Base-by-base conservation (phyloP, 1,140 invertebrate genomes). In the Steinernema khuongi region DNA sequence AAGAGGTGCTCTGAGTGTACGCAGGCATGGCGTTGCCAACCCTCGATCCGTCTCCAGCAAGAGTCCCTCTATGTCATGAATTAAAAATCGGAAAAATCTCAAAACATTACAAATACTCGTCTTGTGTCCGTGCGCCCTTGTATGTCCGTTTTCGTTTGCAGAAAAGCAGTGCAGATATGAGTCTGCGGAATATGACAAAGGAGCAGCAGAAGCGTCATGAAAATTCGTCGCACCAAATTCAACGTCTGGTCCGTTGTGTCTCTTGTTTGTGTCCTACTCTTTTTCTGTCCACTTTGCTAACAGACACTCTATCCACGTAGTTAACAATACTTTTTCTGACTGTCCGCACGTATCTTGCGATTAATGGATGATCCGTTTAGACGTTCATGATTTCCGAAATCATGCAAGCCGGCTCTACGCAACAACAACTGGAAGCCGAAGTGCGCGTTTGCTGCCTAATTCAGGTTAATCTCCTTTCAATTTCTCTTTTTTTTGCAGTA, bases 321-420 rank as follows among this genome's bases (percentile, higher is more conserved):
- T 30, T 60, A 31, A 33, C 29, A 33, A 29, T 1, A 4, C 17
- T 28, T 50, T 43, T 26, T 68, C 50, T 41, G 18, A 17, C 30
- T 36, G 28, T 41, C 36, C 26, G 70, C 75, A 22, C 18, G 11
- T 4, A 22, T 7, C 26, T 71, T 30, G 22, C 50, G 66, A n/a
- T 36, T 29, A 31, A n/a, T 31, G 31, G 22, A 1, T 71, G 14
- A 26, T 28, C 22, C n/a, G 1, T 66, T 83, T 66, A 84, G 83
- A 84, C 83, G 50, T 85, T 84, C 73, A 84, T 84, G 83, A 85
- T 84, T 68, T 81, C 79, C 7, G 81, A 85, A 71, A 84, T 81
- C 31, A 84, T 84, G 84, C 74, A 82, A 7, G 74, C 77, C 18
- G 82, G 79, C 14, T 80, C 80, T 0, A 77, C 71, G 44, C 82